phyloP scores from a whole-genome alignment of 1,140 invertebrate genomes.

The Stegodyphus dumicola region DNA sequence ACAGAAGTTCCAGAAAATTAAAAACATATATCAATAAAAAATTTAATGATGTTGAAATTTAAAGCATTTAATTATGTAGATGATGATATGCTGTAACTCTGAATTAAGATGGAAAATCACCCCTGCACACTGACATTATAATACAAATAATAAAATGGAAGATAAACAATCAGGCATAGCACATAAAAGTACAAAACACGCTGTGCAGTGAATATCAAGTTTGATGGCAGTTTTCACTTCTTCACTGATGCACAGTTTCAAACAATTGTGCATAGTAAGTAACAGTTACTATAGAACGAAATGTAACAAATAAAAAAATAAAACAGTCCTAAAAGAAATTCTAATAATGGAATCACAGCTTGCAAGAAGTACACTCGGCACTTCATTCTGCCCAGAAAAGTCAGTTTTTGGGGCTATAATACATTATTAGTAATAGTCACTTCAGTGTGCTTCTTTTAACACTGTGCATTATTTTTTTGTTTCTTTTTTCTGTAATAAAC shows the following conservation, averaged over 20 bases:
- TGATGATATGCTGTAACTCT: too few relatives aligned
- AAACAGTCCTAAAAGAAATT: background rate
- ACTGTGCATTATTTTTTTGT: background rate
- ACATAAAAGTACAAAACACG: background rate
- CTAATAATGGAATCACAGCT: slow-evolving; percentile 56
- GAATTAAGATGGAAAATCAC: background rate
- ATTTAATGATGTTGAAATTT: too few relatives aligned
- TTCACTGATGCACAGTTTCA: background rate
- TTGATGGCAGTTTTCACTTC: background rate
- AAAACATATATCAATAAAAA: too few relatives aligned
- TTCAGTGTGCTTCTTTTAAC: background rate
- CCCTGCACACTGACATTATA: background rate
- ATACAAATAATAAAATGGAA: background rate
- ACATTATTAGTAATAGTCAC: background rate
- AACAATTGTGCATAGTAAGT: background rate
- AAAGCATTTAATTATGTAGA: too few relatives aligned
- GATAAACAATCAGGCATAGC: background rate
- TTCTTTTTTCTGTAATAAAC: background rate
- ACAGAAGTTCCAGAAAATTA: too few relatives aligned
- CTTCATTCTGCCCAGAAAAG: background rate
- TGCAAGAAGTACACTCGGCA: slow-evolving; percentile 8
- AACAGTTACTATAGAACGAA: background rate
- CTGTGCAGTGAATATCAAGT: background rate
- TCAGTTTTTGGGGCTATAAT: background rate
- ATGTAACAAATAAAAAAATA: background rate